Evolutionary conservation across 2,888 invertebrate genomes (phyloP).

Genomic region (Sipha maydis): DNA sequence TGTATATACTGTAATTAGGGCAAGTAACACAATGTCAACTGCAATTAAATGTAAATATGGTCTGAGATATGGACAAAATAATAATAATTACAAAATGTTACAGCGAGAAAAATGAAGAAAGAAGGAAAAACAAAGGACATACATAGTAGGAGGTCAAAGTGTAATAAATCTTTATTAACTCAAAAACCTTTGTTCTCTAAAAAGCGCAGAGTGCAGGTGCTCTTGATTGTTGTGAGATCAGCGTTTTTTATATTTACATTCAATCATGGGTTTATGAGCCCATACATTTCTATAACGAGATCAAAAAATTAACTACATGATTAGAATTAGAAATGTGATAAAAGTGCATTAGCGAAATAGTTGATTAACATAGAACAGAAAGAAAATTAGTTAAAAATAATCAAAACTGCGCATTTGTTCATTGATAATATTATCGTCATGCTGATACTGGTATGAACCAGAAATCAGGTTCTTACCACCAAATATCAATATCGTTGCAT

Average conservation of each 20-base stretch:
- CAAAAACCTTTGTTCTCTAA: conserved; percentile 54
- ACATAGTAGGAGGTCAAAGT: conserved; percentile 53
- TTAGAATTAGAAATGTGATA: conserved; percentile 11
- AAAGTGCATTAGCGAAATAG: conserved; percentile 24
- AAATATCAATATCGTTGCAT: too few species aligned
- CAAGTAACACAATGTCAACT: neutral
- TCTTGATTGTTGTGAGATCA: conserved; percentile 29
- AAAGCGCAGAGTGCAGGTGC: conserved; percentile 18
- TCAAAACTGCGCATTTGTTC: conserved; percentile 60
- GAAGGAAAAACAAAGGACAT: conserved; percentile 29
- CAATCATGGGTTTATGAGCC: neutral
- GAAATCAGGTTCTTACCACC: too few species aligned
- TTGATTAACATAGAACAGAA: neutral
- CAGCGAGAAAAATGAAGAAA: conserved; percentile 12
- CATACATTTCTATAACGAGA: conserved; percentile 20
- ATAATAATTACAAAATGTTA: conserved; percentile 1
- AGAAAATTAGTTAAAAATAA: conserved; percentile 54
- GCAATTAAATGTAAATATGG: neutral
- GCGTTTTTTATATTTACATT: conserved; percentile 16
- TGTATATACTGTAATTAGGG: neutral
- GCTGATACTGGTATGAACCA: conserved; percentile 56
- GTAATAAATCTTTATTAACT: conserved; percentile 29
- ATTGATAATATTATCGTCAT: conserved; percentile 56
- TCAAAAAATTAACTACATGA: conserved; percentile 36
- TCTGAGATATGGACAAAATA: neutral